phyloP scores from a whole-genome alignment of 2,797 vertebrate species.

The Tiaroga cobitis region DNA sequence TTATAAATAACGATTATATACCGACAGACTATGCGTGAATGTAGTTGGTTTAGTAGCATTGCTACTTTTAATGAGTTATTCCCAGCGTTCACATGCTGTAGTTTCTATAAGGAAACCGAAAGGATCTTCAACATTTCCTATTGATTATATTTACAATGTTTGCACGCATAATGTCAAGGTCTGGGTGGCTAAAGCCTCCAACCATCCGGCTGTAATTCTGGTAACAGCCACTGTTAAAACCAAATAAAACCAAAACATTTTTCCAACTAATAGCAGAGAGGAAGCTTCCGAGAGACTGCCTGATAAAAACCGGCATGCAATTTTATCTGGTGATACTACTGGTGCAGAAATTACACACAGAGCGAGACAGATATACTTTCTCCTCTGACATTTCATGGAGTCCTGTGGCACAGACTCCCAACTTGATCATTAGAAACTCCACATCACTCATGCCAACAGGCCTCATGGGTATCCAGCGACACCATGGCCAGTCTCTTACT shows the following conservation, averaged over 20 bases:
- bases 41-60: not conserved
- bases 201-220: no score
- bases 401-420: constrained; percentile 51
- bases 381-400: constrained; percentile 22
- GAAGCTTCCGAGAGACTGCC: not conserved
- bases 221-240: not conserved
- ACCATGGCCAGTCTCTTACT: constrained; percentile 45
- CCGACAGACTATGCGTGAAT: no score
- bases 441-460: constrained; percentile 58
- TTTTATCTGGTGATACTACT: not conserved
- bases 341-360: not conserved
- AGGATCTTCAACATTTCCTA: not conserved
- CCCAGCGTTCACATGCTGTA: not conserved
- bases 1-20: no score
- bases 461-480: constrained; percentile 56
- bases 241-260: not conserved
- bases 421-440: constrained; percentile 68
- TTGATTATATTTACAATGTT: not conserved
- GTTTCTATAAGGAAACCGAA: not conserved
- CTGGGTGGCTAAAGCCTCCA: not conserved
- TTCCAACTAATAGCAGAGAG: not conserved
- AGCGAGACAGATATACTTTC: not conserved
- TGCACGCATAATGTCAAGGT: not conserved
- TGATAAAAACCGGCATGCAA: not conserved
- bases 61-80: not conserved